Conservation (phyloP, 1,140 invertebrate species). For the Brachionus rubens region DNA sequence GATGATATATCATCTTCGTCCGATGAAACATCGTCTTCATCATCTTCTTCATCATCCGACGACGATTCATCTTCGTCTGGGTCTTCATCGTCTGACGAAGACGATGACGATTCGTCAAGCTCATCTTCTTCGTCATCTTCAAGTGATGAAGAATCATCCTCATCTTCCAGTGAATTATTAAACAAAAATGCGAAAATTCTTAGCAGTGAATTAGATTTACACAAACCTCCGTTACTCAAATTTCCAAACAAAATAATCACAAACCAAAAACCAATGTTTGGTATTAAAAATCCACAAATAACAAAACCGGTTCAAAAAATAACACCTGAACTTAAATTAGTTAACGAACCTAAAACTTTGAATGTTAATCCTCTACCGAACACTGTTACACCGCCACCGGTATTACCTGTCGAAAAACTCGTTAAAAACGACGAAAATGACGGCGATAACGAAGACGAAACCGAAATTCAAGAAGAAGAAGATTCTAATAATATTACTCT, state of each 20-base stretch:
- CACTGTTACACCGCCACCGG: not conserved
- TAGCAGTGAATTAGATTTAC: not conserved
- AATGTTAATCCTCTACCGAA: not conserved
- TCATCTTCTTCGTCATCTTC: slow-evolving; percentile 22
- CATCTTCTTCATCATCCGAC: not conserved
- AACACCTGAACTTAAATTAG: not conserved
- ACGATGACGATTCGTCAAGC: slow-evolving; percentile 17
- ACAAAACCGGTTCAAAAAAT: not conserved
- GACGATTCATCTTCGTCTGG: not conserved
- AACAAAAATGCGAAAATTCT: not conserved
- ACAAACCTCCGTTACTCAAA: not conserved
- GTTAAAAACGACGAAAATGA: not conserved
- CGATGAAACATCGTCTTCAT: slow-evolving; percentile 7
- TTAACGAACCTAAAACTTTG: not conserved
- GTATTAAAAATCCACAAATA: not conserved
- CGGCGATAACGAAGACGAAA: not conserved
- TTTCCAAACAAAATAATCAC: slow-evolving; percentile 1
- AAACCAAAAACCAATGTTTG: not conserved
- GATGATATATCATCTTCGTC: not conserved
- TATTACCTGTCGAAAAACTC: not conserved
- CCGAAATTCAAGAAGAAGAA: not conserved
- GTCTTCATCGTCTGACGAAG: slow-evolving; percentile 1
- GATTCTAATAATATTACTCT: slow-evolving; percentile 19
- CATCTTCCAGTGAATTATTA: not conserved
- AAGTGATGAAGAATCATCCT: slow-evolving; percentile 8